Base-by-base conservation (phyloP, 2,888 invertebrate species). In the Drosophila anomelani region DNA sequence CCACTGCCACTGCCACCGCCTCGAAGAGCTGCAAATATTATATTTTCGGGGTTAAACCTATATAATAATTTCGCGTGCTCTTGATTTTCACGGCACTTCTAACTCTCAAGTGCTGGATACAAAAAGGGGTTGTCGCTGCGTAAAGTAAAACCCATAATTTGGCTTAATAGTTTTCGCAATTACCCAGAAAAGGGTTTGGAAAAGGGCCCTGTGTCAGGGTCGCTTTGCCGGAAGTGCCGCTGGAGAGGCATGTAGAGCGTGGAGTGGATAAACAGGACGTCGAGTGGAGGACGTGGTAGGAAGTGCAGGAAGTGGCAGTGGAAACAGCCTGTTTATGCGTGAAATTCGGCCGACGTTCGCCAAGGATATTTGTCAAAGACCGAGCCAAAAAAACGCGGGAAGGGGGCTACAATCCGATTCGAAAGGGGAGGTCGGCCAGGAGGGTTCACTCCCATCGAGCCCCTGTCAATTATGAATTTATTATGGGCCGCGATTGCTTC, bases 111-210 rank as follows among this genome's bases (percentile, higher is more conserved):
- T 87, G 85, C 70, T 13, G 44, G 20, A 15, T 47, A n/a, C 43
- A 15, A 53, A 51, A 72, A 44, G 53, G 57, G 67, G 72, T 80
- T 81, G 80, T 81, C 81, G 47, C 51, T 36, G 20, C 51, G 88
- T 87, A 88, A 85, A 88, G 88, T 88, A 90, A 90, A 90, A 90
- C 90, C 91, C 91, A 91, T 90, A 90, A 90, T 90, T 90, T 90
- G 90, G 78, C 82, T 90, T 90, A 90, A 91, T 90, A 90, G 89
- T 90, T 90, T 86, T 81, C 79, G 88, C 87, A 88, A 88, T 89
- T 87, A 87, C 88, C 88, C 77, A 10, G 43, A 61, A 85, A 80
- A 77, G 85, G 86, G 75, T 80, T 63, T 60, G 56, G 44, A 39
- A 51, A 47, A 67, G 53, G 51, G 41, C 56, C 67, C 67, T 46